These are phyloP conservation scores for Peribatodes rhomboidaria DNA, from an alignment of 2,888 invertebrate species.

Conservation along the genomic window DNA sequence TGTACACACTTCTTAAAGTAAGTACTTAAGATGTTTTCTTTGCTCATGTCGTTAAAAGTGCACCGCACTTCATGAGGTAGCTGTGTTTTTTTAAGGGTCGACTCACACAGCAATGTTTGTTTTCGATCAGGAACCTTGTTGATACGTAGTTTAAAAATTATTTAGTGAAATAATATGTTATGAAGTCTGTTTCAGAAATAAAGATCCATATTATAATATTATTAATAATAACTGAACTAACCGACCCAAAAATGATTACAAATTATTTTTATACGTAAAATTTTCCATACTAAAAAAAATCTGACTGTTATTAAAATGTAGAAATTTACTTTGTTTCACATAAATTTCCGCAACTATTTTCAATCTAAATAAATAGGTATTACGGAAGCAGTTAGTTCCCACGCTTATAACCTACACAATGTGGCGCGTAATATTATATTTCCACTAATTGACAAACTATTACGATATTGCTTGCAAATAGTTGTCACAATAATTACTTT, in stretches of 20 bases:
- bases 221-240: no score
- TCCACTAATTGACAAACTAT: slow-evolving; percentile 42
- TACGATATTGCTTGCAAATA: slow-evolving; percentile 35
- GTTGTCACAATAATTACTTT: slow-evolving; percentile 36
- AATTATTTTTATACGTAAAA: no score
- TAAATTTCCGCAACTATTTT: neutral
- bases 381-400: slow-evolving; percentile 4
- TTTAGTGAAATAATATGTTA: neutral
- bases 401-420: neutral
- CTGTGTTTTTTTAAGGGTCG: slow-evolving; percentile 66
- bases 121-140: slow-evolving; percentile 62
- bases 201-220: no score
- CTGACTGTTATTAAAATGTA: neutral
- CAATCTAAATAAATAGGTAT: neutral
- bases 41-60: slow-evolving; percentile 58
- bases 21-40: slow-evolving; percentile 58
- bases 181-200: neutral
- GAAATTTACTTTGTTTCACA: neutral
- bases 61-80: slow-evolving; percentile 53
- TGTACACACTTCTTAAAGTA: slow-evolving; percentile 28
- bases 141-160: neutral
- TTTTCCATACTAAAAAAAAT: neutral
- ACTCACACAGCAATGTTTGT: slow-evolving; percentile 66
- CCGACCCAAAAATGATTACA: no score
- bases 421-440: slow-evolving; percentile 45